A percentile compares a stretch with the other conserved stretches of the same genome.
Evolutionary conservation across 2,797 vertebrate genomes (phyloP).

Genomic region (Gymnoscopelus microlampas): DNA sequence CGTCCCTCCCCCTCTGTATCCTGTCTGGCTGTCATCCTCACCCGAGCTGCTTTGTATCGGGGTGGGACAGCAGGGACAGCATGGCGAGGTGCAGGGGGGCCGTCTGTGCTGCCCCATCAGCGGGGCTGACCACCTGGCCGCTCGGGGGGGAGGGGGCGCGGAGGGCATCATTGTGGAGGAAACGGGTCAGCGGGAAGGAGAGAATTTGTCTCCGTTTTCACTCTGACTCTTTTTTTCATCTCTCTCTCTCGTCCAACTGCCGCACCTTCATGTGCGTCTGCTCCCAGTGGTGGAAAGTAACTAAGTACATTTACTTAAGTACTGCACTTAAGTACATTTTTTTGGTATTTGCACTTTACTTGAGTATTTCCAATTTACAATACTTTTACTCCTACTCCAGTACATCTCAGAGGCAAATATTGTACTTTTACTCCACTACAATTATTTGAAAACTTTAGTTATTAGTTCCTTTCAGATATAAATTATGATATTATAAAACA

Average conservation of each 20-base stretch:
- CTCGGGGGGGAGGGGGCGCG: slow-evolving; percentile 74
- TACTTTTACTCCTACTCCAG: no score
- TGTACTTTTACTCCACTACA: no score
- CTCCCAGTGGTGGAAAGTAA: slow-evolving; percentile 9
- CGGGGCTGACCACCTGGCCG: slow-evolving; percentile 74
- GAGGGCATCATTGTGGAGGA: slow-evolving; percentile 62
- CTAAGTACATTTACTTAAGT: no score
- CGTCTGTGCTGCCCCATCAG: slow-evolving; percentile 68
- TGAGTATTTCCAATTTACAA: no score
- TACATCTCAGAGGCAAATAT: no score
- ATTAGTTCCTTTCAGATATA: no score
- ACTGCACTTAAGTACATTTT: no score
- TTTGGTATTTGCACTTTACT: no score
- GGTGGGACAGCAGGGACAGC: slow-evolving; percentile 70
- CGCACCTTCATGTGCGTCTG: background rate
- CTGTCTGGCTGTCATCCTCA: slow-evolving; percentile 62
- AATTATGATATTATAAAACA: no score
- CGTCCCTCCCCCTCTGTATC: slow-evolving; percentile 61
- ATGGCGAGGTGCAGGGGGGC: slow-evolving; percentile 74
- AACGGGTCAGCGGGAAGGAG: slow-evolving; percentile 66
- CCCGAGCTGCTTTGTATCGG: slow-evolving; percentile 61
- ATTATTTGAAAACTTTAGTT: no score
- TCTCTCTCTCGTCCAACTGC: background rate
- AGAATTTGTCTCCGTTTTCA: slow-evolving; percentile 48
- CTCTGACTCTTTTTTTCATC: background rate